Evolutionary conservation across 2,797 vertebrate species (phyloP).

Genomic region (Crotalus adamanteus): DNA sequence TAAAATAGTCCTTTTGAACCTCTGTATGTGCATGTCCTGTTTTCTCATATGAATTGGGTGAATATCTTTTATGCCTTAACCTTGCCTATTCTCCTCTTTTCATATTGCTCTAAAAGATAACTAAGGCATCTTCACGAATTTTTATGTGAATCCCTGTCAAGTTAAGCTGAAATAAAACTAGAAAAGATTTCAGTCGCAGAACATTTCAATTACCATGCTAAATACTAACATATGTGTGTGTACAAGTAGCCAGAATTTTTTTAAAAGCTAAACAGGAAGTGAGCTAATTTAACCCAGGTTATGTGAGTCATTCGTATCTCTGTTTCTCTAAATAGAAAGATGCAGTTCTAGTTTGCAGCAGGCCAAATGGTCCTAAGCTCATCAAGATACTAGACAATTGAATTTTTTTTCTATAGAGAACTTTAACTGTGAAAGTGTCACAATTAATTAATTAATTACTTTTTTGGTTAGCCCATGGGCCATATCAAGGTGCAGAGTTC

Average conservation of each 20-base stretch:
- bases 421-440: background rate
- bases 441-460: background rate
- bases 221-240: background rate
- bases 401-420: background rate
- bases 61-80: background rate
- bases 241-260: background rate
- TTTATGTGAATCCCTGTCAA: background rate
- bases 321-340: background rate
- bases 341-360: background rate
- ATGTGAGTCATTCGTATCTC: background rate
- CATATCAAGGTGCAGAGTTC: no score
- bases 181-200: background rate
- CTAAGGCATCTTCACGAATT: background rate
- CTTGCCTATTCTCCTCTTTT: background rate
- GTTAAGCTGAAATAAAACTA: background rate
- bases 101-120: background rate
- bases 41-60: background rate
- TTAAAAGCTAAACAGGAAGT: background rate
- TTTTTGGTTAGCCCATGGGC: no score
- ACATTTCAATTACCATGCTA: background rate
- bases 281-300: background rate
- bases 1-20: background rate
- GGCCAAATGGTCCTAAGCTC: background rate
- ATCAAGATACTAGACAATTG: background rate
- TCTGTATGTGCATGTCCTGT: background rate